Evolutionary conservation across 2,888 invertebrate species (phyloP), one percentile per base, ranked within the genome.

Genomic region (Caenorhabditis becei): DNA sequence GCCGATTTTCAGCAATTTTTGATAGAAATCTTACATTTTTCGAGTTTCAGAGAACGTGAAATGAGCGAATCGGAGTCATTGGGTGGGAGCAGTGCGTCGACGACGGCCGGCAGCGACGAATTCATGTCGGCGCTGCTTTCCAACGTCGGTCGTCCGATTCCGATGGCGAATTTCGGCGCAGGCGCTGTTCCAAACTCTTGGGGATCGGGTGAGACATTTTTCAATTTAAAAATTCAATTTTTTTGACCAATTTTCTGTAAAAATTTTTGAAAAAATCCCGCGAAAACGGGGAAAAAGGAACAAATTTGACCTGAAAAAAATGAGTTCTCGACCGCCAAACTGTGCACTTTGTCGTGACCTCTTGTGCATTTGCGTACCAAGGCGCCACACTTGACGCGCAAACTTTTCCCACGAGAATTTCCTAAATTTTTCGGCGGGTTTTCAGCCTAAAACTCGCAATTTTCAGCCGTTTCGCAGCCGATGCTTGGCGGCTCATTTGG

Each of bases 61-160:
- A 88, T 89, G 84, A 87, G 88, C 80, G 89, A 89, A 81, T 88
- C 89, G 70, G 89, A 89, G 81, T 88, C 89, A 71, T 72, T 88
- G 79, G 89, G 87, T 63, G 88, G 88, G 59, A 85, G 84, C 69
- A 84, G 86, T 54, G 86, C 86, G 53, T 80, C 79, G 58, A 79
- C 79, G 54, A 83, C 78, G 61, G 78, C 75, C 69, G 87, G 86
- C 54, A 83, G 87, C 54, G 88, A 88, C 47, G 85, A 83, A 32
- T 84, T 85, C 61, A 78, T 89, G 75, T 85, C 87, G 66, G 80
- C 83, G 51, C 77, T 89, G 14, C 77, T 88, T 26, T 85, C 88
- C 49, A 77, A 85, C 59, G 83, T 87, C 69, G 87, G 85, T 37
- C 86, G 86, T 44, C 84, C 84, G 8, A 84, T 84, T 59, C 84